Conservation (phyloP, 2,113 vertebrate genomes). For the Leptosomus discolor region DNA sequence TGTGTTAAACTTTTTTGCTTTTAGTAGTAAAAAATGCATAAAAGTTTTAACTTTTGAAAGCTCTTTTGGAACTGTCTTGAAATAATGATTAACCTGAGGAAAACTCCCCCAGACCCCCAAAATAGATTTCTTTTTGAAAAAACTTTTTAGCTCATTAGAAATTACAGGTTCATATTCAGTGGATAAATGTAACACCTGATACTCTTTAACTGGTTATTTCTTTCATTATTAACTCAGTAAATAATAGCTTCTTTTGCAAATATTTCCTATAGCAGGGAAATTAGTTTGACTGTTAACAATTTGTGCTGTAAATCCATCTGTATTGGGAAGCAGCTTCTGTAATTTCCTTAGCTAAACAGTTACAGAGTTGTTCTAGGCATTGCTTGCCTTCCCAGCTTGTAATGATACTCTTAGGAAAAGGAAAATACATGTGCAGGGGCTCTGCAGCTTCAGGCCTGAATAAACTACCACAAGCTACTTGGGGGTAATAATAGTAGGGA, state of each 20-base stretch:
- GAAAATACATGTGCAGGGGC: not conserved
- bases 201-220: not conserved
- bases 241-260: not conserved
- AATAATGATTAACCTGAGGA: not conserved
- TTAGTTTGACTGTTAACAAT: not conserved
- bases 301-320: not conserved
- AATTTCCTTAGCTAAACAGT: not conserved
- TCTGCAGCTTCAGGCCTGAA: not conserved
- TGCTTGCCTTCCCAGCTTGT: not conserved
- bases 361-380: not conserved
- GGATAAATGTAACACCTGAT: not conserved
- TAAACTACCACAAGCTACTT: not conserved
- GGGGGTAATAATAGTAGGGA: not conserved
- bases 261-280: not conserved
- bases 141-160: not conserved
- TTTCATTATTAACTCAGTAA: not conserved
- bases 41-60: not conserved
- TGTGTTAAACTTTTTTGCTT: not conserved
- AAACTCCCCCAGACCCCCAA: accelerated
- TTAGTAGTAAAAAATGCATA: not conserved
- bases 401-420: not conserved
- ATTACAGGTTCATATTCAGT: not conserved
- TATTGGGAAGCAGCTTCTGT: not conserved
- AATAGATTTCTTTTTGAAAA: not conserved
- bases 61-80: not conserved